Evolutionary conservation across 53 echinoderm and acorn worm species (phyloP).

Genomic region (Mesocentrotus franciscanus): DNA sequence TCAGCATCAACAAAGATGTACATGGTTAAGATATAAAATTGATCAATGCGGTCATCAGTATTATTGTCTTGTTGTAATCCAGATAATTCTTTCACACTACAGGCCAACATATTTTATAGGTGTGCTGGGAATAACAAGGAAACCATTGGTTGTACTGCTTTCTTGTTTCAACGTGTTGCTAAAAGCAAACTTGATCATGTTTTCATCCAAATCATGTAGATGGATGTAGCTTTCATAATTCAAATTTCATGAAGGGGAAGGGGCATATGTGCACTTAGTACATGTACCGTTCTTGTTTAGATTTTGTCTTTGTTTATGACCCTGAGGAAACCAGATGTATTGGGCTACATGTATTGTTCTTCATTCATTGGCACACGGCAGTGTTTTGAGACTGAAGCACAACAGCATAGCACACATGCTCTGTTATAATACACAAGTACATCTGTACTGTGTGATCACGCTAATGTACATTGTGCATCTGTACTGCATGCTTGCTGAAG

Average conservation of each 20-base stretch:
- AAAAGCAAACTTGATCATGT: neutral
- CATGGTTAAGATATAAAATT: no score
- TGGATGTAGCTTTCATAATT: neutral
- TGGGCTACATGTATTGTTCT: neutral
- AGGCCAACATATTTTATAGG: neutral
- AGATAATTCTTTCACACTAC: no score
- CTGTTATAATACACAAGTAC: neutral
- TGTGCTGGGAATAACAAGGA: neutral
- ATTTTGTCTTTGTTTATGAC: neutral
- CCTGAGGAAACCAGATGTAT: conserved; percentile 23
- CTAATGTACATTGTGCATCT: neutral
- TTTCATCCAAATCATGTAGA: neutral
- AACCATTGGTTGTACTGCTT: neutral
- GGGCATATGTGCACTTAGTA: neutral
- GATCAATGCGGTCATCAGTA: no score
- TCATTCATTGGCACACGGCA: neutral
- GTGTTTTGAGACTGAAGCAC: neutral
- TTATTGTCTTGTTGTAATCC: no score
- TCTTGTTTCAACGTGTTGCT: neutral
- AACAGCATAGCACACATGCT: neutral
- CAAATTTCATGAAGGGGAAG: neutral
- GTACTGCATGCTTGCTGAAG: neutral
- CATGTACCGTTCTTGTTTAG: neutral
- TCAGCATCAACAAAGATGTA: no score
- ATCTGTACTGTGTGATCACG: neutral